Conservation (phyloP, 92 coral and sea anemone genomes). For the Zoanthus sansibaricus region DNA sequence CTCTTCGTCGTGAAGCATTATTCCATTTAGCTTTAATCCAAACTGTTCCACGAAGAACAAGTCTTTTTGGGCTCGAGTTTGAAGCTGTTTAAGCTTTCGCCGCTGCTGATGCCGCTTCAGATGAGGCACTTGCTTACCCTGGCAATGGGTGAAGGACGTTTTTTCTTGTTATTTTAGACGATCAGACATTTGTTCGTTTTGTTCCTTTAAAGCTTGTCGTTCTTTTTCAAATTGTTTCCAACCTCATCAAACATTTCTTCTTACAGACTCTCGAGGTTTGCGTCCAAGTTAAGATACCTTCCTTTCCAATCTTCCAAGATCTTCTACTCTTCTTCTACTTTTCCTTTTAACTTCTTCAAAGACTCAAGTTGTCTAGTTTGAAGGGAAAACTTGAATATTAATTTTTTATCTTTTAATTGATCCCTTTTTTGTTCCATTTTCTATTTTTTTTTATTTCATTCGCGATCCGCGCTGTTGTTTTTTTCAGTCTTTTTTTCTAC, state of each 20-base stretch:
- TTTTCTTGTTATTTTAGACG: neutral
- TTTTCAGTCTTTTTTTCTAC: neutral
- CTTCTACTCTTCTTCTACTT: constrained; percentile 19
- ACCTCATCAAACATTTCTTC: constrained; percentile 24
- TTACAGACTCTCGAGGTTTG: constrained; percentile 28
- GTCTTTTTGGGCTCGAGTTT: constrained; percentile 4
- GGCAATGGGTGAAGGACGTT: neutral
- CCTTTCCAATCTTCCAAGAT: constrained; percentile 18
- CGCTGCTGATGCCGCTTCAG: neutral
- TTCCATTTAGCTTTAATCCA: constrained; percentile 1
- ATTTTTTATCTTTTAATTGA: neutral
- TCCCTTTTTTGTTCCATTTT: constrained; percentile 16
- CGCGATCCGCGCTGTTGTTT: constrained; percentile 4
- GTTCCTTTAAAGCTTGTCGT: neutral
- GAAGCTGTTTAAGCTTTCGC: neutral
- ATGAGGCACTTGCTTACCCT: neutral
- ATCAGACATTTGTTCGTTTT: neutral
- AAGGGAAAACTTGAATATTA: neutral
- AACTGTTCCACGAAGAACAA: constrained; percentile 15
- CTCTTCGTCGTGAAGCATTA: neutral
- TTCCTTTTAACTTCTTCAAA: neutral
- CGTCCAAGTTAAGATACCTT: constrained; percentile 45
- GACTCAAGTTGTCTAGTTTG: neutral
- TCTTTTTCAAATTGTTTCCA: neutral
- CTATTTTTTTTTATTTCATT: constrained; percentile 6